Evolutionary conservation across 1,140 invertebrate genomes (phyloP).

Genomic region (Sinella curviseta): DNA sequence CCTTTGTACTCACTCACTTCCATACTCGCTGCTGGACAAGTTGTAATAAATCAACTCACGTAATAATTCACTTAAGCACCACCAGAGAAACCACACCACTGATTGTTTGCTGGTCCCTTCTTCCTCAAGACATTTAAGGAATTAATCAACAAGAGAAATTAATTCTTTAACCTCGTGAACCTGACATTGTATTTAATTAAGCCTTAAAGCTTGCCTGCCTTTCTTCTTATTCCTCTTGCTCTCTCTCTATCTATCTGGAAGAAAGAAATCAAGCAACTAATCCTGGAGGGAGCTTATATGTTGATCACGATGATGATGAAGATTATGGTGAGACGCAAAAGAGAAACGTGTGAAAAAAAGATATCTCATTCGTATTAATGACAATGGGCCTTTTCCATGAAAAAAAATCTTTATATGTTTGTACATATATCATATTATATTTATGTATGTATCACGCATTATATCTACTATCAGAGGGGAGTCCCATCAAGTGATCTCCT

Average conservation of each 20-base stretch:
- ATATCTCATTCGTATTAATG: not conserved
- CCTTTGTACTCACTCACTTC: too few species aligned
- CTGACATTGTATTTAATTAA: constrained; percentile 20
- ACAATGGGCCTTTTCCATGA: not conserved
- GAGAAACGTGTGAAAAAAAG: not conserved
- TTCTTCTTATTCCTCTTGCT: not conserved
- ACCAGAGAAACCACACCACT: not conserved
- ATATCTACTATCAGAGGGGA: not conserved
- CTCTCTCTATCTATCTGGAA: not conserved
- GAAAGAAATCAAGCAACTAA: not conserved
- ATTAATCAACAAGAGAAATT: constrained; percentile 13
- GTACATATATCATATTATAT: not conserved
- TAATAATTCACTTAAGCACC: not conserved
- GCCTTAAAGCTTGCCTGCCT: not conserved
- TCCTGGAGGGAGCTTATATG: constrained; percentile 4
- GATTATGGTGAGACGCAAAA: not conserved
- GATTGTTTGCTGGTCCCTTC: not conserved
- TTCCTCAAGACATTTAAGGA: not conserved
- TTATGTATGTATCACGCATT: not conserved
- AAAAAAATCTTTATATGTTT: not conserved
- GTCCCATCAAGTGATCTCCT: not conserved
- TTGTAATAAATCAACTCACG: not conserved
- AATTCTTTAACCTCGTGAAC: constrained; percentile 14
- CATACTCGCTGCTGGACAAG: too few species aligned
- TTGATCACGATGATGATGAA: not conserved